Conservation (phyloP, 2,888 invertebrate species). For the Conus canariensis region DNA sequence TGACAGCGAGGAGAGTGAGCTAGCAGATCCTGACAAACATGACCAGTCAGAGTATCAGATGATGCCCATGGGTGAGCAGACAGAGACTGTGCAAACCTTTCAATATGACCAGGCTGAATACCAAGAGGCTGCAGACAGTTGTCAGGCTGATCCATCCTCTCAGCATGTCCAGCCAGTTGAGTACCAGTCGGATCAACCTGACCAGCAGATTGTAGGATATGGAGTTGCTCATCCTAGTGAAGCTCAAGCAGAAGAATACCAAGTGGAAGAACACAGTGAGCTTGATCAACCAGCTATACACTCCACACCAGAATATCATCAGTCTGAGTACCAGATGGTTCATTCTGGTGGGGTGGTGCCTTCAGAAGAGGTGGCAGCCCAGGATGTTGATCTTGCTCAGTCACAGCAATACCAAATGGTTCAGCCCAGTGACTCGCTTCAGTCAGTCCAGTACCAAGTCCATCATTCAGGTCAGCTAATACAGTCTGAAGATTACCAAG, state of each 20-base stretch:
- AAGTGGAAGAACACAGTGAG: neutral
- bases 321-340: neutral
- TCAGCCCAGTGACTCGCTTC: neutral
- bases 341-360: neutral
- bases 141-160: constrained; percentile 7
- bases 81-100: neutral
- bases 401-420: neutral
- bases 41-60: neutral
- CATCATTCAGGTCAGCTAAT: constrained; percentile 1
- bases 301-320: neutral
- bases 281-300: neutral
- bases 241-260: neutral
- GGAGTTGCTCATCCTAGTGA: neutral
- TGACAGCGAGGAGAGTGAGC: neutral
- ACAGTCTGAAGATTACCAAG: constrained; percentile 33
- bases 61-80: neutral
- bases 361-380: neutral
- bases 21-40: neutral
- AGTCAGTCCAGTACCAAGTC: neutral
- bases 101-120: neutral
- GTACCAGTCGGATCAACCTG: constrained; percentile 7
- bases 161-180: neutral
- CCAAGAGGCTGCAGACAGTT: neutral
- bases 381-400: neutral
- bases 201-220: neutral